Conservation (phyloP, 2,797 vertebrate species). For the Chiloscyllium punctatum region DNA sequence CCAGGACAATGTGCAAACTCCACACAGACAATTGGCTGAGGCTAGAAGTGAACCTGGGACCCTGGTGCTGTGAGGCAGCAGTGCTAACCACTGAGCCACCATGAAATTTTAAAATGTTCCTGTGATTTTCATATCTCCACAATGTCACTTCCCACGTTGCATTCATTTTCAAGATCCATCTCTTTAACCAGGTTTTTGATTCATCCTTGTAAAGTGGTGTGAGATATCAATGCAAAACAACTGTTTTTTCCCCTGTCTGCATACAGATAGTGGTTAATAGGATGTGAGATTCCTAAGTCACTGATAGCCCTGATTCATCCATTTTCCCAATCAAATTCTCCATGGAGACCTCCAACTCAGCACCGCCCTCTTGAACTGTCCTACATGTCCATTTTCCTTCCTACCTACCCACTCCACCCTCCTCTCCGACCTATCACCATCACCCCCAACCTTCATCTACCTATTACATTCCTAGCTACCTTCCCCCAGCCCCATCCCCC, state of each 20-base stretch:
- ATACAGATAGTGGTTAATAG: neutral
- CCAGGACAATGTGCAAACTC: too few relatives aligned
- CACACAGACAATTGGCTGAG: too few relatives aligned
- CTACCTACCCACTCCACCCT: too few relatives aligned
- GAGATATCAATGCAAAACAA: neutral
- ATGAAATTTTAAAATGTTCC: neutral
- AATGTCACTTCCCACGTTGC: neutral
- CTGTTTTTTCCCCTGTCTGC: neutral
- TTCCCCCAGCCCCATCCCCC: too few relatives aligned
- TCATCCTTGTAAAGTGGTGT: neutral
- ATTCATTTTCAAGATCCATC: neutral
- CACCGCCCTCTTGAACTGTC: too few relatives aligned
- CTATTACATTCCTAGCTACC: too few relatives aligned
- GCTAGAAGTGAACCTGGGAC: too few relatives aligned
- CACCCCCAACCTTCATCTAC: too few relatives aligned
- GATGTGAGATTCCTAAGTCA: neutral
- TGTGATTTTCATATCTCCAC: neutral
- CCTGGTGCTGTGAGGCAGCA: too few relatives aligned
- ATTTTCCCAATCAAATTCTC: neutral
- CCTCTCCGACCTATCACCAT: too few relatives aligned
- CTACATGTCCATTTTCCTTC: too few relatives aligned
- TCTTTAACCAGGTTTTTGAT: neutral
- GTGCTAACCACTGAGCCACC: too few relatives aligned
- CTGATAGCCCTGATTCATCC: neutral
- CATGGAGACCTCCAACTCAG: neutral